phyloP scores from a whole-genome alignment of 2,113 vertebrate genomes.

The Pogona vitticeps region DNA sequence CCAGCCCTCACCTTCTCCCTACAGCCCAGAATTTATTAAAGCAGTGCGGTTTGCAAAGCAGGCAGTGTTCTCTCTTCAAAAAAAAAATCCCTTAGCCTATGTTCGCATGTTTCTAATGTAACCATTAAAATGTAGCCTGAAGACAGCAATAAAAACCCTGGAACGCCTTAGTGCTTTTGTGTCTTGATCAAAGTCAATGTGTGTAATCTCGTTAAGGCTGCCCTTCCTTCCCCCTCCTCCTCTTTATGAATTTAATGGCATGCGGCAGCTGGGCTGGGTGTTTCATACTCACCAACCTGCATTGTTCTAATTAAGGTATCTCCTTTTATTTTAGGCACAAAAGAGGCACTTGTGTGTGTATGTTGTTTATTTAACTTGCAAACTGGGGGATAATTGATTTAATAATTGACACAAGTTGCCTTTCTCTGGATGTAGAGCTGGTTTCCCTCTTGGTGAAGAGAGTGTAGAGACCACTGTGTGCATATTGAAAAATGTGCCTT shows the following conservation, averaged over 20 bases:
- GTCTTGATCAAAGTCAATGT: conserved; percentile 92
- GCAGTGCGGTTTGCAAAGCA: conserved; percentile 67
- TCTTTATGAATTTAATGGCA: conserved; percentile 80
- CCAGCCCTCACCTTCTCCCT: conserved; percentile 70
- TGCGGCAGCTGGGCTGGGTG: conserved; percentile 80
- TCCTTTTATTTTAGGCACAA: conserved; percentile 77
- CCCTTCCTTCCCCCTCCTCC: conserved; percentile 67
- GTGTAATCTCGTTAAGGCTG: conserved; percentile 91
- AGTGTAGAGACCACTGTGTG: conserved; percentile 48
- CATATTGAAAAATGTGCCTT: conserved; percentile 63
- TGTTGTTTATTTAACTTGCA: conserved; percentile 56
- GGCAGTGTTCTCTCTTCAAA: conserved; percentile 51
- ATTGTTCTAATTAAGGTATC: conserved; percentile 86
- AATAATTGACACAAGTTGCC: conserved; percentile 65
- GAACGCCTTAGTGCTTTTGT: conserved; percentile 84
- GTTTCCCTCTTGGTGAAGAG: conserved; percentile 40
- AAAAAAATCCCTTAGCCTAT: conserved; percentile 72
- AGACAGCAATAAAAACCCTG: conserved; percentile 92
- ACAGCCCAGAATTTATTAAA: conserved; percentile 79
- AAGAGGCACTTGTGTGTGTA: conserved; percentile 65
- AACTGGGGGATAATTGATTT: conserved; percentile 71
- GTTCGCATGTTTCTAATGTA: conserved; percentile 85
- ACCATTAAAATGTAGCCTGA: conserved; percentile 93
- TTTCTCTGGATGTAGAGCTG: conserved; percentile 67
- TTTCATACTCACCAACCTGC: conserved; percentile 77